phyloP scores from a whole-genome alignment of 2,113 vertebrate genomes.

The Chloebia gouldiae region DNA sequence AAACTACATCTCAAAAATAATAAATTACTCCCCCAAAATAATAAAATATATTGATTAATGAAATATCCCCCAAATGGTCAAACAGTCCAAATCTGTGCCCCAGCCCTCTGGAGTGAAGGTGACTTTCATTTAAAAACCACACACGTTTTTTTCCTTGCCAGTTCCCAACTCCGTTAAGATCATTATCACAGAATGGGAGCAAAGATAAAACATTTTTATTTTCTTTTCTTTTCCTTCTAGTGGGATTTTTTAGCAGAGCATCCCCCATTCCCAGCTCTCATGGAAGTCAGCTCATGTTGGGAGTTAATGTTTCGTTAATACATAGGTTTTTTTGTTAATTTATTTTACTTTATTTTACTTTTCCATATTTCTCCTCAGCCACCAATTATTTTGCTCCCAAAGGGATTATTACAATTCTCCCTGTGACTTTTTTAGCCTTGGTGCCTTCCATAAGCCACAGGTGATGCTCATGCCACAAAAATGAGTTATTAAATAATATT shows the following conservation, averaged over 20 bases:
- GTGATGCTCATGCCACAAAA: not conserved
- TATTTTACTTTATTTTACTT: not conserved
- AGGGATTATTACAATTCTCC: not conserved
- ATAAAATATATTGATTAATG: not conserved
- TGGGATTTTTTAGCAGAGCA: not conserved
- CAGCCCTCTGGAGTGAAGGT: not conserved
- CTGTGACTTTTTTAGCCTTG: not conserved
- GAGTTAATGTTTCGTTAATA: conserved; percentile 53
- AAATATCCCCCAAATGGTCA: not conserved
- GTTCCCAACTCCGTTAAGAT: not conserved
- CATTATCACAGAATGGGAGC: conserved; percentile 23
- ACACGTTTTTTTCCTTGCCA: not conserved
- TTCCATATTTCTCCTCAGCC: not conserved
- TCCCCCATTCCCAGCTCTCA: not conserved
- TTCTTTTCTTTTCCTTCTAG: not conserved
- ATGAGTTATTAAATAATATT: not conserved
- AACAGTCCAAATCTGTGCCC: not conserved
- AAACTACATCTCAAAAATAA: not conserved
- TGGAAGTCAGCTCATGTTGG: not conserved
- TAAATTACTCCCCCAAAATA: not conserved
- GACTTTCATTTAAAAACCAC: conserved; percentile 25
- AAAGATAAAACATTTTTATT: conserved; percentile 29
- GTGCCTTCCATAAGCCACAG: not conserved
- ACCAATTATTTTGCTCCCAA: not conserved
- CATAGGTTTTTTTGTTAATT: not conserved